Evolutionary conservation across 2,888 invertebrate genomes (phyloP).

Genomic region (Drepanosiphum platanoidis): DNA sequence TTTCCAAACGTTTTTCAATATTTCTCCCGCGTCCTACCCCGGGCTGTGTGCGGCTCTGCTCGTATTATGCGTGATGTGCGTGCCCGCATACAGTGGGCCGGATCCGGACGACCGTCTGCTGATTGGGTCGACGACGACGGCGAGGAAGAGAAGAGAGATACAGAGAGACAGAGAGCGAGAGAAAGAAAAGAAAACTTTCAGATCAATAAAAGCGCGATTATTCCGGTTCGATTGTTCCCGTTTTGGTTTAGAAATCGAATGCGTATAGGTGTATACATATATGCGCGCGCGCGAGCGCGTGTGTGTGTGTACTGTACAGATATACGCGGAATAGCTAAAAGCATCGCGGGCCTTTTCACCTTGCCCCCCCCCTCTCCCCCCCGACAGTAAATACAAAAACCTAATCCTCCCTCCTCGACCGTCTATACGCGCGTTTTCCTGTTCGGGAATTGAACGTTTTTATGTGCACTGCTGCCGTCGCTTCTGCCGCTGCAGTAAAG

Average conservation of each 20-base stretch:
- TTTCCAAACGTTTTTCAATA: constrained; percentile 28
- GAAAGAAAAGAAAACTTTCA: constrained; percentile 40
- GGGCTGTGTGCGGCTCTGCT: too few relatives aligned
- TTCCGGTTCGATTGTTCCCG: constrained; percentile 60
- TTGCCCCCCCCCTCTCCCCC: too few relatives aligned
- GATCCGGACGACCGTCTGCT: constrained; percentile 47
- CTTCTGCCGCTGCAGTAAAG: too few relatives aligned
- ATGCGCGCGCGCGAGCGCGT: too few relatives aligned
- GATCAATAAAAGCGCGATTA: constrained; percentile 62
- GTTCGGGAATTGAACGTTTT: constrained; percentile 60
- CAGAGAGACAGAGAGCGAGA: background rate
- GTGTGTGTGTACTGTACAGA: constrained; percentile 8
- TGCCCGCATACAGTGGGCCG: constrained; percentile 40
- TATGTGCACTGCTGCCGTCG: constrained; percentile 54
- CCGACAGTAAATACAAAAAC: constrained; percentile 60
- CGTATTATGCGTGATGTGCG: background rate
- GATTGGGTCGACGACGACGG: background rate
- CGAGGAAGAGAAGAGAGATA: background rate
- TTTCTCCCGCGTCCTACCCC: too few relatives aligned
- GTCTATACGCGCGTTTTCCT: constrained; percentile 14
- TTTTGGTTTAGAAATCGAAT: constrained; percentile 60
- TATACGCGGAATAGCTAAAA: constrained; percentile 55
- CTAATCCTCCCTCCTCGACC: constrained; percentile 35
- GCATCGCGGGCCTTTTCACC: constrained; percentile 57
- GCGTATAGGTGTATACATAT: constrained; percentile 10